Conservation (phyloP, 2,113 vertebrate species). For the Canis aureus region DNA sequence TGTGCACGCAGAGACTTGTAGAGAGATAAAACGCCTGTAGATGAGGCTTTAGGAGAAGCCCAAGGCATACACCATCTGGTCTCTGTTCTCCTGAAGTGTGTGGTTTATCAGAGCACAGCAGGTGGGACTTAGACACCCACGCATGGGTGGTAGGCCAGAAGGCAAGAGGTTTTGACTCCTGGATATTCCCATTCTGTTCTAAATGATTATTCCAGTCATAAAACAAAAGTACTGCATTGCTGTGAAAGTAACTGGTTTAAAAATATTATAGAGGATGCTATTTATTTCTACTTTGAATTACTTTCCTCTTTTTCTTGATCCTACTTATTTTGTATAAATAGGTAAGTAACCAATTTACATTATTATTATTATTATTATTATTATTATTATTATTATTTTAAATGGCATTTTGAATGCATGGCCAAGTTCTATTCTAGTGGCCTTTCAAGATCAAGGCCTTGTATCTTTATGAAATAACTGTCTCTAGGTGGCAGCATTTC, state of each 20-base stretch:
- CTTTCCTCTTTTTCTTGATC: constrained; percentile 19
- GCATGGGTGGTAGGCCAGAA: not conserved
- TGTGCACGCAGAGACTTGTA: not conserved
- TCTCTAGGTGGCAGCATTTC: constrained; percentile 87
- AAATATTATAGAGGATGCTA: not conserved
- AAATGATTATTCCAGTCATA: not conserved
- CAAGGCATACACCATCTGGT: not conserved
- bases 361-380: not conserved
- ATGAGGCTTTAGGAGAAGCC: not conserved
- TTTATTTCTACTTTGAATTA: constrained; percentile 33
- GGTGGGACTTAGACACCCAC: not conserved
- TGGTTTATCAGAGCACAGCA: not conserved
- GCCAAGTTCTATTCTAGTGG: not conserved
- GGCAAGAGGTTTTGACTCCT: not conserved
- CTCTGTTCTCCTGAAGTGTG: not conserved
- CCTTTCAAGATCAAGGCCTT: not conserved
- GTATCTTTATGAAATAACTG: not conserved
- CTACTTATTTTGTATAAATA: not conserved
- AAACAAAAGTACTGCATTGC: not conserved
- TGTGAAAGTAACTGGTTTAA: not conserved
- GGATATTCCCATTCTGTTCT: not conserved
- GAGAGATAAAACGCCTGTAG: not conserved
- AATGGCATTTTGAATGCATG: not conserved
- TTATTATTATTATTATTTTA: not conserved
- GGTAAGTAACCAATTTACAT: not conserved